Evolutionary conservation across 2,113 vertebrate species (phyloP).

Genomic region (Nannospalax galili): DNA sequence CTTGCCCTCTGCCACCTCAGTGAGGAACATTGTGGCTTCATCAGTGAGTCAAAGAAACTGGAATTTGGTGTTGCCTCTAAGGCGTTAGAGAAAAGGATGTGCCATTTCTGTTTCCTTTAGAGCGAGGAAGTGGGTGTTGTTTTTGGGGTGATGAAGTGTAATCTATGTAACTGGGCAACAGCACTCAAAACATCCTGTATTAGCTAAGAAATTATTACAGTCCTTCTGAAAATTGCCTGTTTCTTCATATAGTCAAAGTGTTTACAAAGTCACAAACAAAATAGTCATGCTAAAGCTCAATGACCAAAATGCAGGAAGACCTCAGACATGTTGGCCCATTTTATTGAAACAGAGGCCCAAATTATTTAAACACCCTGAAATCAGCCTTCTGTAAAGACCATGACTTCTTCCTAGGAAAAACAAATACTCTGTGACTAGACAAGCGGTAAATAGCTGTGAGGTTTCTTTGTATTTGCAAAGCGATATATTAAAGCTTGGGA

Average conservation of each 20-base stretch:
- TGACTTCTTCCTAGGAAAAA: neutral
- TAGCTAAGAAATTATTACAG: neutral
- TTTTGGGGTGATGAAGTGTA: neutral
- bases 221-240: constrained; percentile 16
- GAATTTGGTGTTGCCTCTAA: neutral
- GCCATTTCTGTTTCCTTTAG: neutral
- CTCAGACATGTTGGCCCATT: constrained; percentile 6
- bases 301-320: neutral
- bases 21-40: neutral
- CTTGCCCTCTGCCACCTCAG: neutral
- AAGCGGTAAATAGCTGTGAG: neutral
- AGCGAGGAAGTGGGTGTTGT: neutral
- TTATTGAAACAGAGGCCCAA: neutral
- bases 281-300: constrained; percentile 9
- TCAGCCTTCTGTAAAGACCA: neutral
- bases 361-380: constrained; percentile 19
- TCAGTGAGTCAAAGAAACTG: neutral
- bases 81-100: neutral
- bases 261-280: neutral
- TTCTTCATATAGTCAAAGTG: neutral
- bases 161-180: neutral
- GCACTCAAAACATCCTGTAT: neutral
- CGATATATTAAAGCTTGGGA: neutral
- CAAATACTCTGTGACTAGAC: neutral
- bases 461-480: neutral